Base-by-base conservation (phyloP, 2,113 vertebrate genomes). In the Phoenicopterus ruber region DNA sequence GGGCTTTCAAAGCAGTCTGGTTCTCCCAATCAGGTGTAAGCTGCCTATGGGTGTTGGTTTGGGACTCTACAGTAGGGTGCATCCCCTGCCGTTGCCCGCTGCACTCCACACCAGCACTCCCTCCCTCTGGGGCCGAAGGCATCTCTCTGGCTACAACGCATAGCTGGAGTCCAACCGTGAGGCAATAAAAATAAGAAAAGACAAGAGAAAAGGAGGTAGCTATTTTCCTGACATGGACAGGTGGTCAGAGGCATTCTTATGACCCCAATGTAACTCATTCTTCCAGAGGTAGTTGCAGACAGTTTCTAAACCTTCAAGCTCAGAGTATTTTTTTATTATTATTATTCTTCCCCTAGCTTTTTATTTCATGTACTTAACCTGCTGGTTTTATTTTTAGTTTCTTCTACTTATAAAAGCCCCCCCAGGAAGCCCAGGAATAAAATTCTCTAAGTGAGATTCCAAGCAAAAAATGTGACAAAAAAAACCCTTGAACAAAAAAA, bases 271-370 rank as follows among this genome's bases (percentile, higher is more conserved):
- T 50, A 96, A 88, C 61, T 94, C 47, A 78, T 88, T 91, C 9
- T 87, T 97, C 79, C 52, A 91, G n/a, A 93, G 17, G 24, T 18
- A 82, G 15, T n/a, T 70, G 40, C 31, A 83, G 70, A 88, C 25
- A 70, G 26, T 92, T 92, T 82, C 62, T 86, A 95, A 96, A 95
- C 22, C 21, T 90, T 93, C 76, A 96, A 94, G 31, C 6, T 67
- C 36, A 44, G 38, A 93, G 50, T 65, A 31, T 44, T 40, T 92
- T 91, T 59, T 52, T 52, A 80, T 67, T 61, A 15, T 25, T 91
- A 22, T 78, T 59, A 2, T 61, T 79, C 55, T 42, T 7, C 25
- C 31, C 31, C 4, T 29, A 62, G 19, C 2, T 83, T 47, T 94
- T 63, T 66, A 76, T 91, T 67, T 71, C 16, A 71, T 47, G 31